Evolutionary conservation across 2,888 invertebrate species (phyloP), one percentile per base, ranked within the genome.

Genomic region (Mythimna lalbum): DNA sequence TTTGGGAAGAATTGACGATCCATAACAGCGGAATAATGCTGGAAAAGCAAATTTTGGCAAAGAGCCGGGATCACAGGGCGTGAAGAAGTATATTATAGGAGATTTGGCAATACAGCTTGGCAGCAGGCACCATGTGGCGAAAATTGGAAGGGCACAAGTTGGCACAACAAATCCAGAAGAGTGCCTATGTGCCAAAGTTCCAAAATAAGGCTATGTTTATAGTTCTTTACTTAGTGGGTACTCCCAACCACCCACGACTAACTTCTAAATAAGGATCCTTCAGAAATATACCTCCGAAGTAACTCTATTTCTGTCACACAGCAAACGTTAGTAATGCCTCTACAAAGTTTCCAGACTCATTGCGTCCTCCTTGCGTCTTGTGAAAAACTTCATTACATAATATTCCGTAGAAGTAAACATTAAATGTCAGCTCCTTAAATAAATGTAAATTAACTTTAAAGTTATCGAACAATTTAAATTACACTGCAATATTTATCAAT

Each of bases 401-500:
- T 21, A 60, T 19, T 36, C 57, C 19, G 52, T 39, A 21, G 4
- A 59, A 31, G 73, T 61, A 73, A 49, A 61, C 17, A 68, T 56
- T 43, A 61, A 73, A 76, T 68, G 60, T 60, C 69, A 69, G 27
- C 9, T 62, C 53, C 78, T 59, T 33, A 78, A 65, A 78, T 61
- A 63, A 73, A 68, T 64, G 39, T 56, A 59, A 69, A 79, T 47
- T 55, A 31, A 67, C 56, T 47, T 75, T 47, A 62, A 55, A 74
- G 23, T 64, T 50, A 69, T 62, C 62, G 67, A 67, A 50, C 65
- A 81, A 73, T 80, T 77, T 76, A 81, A 81, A 69, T 67, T 67
- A 65, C 49, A 53, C 19, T 62, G 79, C 64, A 78, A 68, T 68
- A 79, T 73, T 73, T 76, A 82, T 83, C 82, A 72, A 69, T 74